phyloP scores from a whole-genome alignment of 2,113 vertebrate species.

The Tautogolabrus adspersus region DNA sequence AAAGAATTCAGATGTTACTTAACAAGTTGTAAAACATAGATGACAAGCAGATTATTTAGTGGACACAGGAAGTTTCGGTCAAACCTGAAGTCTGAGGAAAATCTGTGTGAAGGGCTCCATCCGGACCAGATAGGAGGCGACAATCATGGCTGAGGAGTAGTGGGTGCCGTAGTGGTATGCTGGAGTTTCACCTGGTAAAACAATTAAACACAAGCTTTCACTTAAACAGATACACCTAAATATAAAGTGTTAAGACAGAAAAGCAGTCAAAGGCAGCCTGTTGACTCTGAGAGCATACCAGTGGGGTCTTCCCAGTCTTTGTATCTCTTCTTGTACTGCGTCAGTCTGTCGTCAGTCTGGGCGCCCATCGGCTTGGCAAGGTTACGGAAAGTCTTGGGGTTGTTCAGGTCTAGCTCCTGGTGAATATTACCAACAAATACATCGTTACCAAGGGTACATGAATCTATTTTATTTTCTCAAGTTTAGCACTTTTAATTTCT shows the following conservation, averaged over 20 bases:
- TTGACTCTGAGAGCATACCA: slow-evolving; percentile 77
- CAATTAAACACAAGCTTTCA: not conserved
- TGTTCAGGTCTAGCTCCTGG: slow-evolving; percentile 95
- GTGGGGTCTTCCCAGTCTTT: slow-evolving; percentile 99
- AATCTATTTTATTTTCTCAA: not conserved
- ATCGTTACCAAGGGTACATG: not conserved
- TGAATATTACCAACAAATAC: slow-evolving; percentile 26
- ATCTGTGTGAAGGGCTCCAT: slow-evolving; percentile 99
- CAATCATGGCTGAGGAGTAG: slow-evolving; percentile 99
- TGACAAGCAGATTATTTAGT: too few species aligned
- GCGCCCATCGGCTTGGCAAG: slow-evolving; percentile 97
- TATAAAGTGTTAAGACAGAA: not conserved
- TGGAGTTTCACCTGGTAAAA: slow-evolving; percentile 91
- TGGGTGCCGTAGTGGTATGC: slow-evolving; percentile 99
- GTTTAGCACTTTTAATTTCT: not conserved
- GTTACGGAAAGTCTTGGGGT: slow-evolving; percentile 97
- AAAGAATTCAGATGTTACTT: not conserved
- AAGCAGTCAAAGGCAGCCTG: not conserved
- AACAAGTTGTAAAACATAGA: too few species aligned
- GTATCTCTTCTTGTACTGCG: slow-evolving; percentile 97
- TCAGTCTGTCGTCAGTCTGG: slow-evolving; percentile 94
- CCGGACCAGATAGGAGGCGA: slow-evolving; percentile 95
- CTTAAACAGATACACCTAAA: not conserved
- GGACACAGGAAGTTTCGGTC: not conserved
- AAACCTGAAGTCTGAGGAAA: slow-evolving; percentile 95